Conservation (phyloP, 2,113 vertebrate genomes). For the Cyphomyrus plagiostoma region DNA sequence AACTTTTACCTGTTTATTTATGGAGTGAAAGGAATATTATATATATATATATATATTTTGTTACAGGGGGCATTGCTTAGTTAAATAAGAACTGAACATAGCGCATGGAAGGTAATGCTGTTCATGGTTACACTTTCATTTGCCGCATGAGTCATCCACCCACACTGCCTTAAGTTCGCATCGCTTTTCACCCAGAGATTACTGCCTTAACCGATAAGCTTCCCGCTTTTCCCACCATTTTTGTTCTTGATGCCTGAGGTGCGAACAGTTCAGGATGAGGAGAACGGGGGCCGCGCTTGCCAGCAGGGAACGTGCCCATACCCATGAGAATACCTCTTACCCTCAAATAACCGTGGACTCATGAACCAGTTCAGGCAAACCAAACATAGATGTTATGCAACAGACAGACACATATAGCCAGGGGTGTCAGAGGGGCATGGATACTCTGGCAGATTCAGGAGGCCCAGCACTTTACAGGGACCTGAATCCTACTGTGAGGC, state of each 20-base stretch:
- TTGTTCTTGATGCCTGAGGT: background rate
- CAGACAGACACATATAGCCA: background rate
- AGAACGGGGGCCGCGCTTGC: background rate
- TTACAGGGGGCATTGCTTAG: slow-evolving; percentile 23
- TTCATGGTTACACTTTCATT: slow-evolving; percentile 38
- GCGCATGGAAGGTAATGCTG: slow-evolving; percentile 35
- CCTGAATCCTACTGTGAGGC: background rate
- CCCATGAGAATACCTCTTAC: background rate
- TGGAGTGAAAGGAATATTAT: slow-evolving; percentile 44
- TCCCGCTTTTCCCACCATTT: slow-evolving; percentile 32
- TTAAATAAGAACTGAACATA: background rate
- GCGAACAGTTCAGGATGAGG: background rate
- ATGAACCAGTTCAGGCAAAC: background rate
- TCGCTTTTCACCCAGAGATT: slow-evolving; percentile 76
- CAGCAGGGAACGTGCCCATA: background rate
- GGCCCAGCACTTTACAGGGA: background rate
- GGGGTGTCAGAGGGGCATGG: background rate
- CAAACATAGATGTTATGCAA: background rate
- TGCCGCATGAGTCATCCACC: slow-evolving; percentile 62
- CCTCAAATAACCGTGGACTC: background rate
- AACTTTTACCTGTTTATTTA: slow-evolving; percentile 46
- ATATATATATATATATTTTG: slow-evolving; percentile 36
- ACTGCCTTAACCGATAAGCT: slow-evolving; percentile 83
- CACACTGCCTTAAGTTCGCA: slow-evolving; percentile 91
- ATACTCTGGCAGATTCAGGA: background rate